These are phyloP conservation scores for Alcis repandata DNA, from an alignment of 2,888 invertebrate species.

Conservation along the genomic window DNA sequence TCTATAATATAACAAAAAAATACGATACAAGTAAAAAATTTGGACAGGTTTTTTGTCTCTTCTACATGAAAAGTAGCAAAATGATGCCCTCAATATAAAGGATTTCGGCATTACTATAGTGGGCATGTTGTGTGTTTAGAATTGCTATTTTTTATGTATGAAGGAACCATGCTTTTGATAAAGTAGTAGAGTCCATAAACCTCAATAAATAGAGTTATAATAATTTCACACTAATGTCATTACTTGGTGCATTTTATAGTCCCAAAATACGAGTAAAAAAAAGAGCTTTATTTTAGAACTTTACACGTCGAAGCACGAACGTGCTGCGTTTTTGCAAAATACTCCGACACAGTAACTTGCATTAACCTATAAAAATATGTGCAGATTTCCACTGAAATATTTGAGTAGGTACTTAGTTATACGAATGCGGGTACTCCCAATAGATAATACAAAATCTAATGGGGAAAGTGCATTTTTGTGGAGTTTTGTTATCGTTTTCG, in stretches of 20 bases:
- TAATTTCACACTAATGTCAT: no score
- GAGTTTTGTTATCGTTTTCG: conserved; percentile 3
- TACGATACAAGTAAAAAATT: no score
- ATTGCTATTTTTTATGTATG: no score
- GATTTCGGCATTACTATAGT: not conserved
- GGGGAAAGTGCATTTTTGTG: conserved; percentile 47
- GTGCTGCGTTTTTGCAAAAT: not conserved
- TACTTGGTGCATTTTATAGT: not conserved
- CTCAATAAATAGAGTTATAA: no score
- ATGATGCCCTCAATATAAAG: no score
- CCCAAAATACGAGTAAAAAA: no score
- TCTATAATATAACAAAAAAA: no score
- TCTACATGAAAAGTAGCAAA: no score
- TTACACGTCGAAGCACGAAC: not conserved
- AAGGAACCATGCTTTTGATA: no score
- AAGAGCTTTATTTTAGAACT: not conserved
- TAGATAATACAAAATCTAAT: conserved; percentile 36
- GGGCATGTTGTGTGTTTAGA: no score
- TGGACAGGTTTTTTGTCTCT: no score
- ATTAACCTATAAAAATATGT: conserved; percentile 3
- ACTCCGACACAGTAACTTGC: not conserved
- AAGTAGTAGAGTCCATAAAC: no score
- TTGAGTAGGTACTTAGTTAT: conserved; percentile 8
- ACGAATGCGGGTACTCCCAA: conserved; percentile 49
- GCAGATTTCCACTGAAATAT: conserved; percentile 17